Conservation (phyloP, 2,113 vertebrate genomes). For the Haliaeetus leucogaster region DNA sequence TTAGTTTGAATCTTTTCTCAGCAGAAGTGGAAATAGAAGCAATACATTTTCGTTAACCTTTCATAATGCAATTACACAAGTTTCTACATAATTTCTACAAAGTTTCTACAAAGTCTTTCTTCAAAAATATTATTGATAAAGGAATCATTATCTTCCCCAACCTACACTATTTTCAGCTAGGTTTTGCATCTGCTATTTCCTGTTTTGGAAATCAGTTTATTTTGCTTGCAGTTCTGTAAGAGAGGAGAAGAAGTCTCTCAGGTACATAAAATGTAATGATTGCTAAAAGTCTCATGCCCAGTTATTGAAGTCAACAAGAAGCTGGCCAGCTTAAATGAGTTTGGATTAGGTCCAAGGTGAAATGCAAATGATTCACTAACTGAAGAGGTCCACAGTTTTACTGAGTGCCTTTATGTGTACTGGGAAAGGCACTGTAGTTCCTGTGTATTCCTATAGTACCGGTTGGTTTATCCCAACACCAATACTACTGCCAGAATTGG, state of each 20-base stretch:
- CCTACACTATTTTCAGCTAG: not conserved
- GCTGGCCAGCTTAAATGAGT: not conserved
- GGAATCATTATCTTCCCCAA: not conserved
- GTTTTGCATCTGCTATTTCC: not conserved
- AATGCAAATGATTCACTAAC: not conserved
- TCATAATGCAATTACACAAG: not conserved
- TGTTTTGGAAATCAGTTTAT: not conserved
- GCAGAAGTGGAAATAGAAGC: not conserved
- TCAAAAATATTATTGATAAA: not conserved
- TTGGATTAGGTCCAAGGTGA: not conserved
- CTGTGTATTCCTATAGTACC: not conserved
- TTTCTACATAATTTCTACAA: not conserved
- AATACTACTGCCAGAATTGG: not conserved
- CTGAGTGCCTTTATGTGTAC: not conserved
- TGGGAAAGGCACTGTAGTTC: not conserved
- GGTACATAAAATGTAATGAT: not conserved
- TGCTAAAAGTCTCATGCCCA: not conserved
- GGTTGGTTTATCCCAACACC: not conserved
- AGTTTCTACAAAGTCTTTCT: not conserved
- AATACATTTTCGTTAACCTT: not conserved
- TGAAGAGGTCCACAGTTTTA: not conserved
- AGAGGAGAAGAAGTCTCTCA: not conserved
- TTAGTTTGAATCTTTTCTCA: not conserved
- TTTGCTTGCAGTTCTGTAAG: not conserved
- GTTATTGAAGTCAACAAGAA: not conserved